Conservation (phyloP, 2,113 vertebrate species). For the Zapus hudsonius region DNA sequence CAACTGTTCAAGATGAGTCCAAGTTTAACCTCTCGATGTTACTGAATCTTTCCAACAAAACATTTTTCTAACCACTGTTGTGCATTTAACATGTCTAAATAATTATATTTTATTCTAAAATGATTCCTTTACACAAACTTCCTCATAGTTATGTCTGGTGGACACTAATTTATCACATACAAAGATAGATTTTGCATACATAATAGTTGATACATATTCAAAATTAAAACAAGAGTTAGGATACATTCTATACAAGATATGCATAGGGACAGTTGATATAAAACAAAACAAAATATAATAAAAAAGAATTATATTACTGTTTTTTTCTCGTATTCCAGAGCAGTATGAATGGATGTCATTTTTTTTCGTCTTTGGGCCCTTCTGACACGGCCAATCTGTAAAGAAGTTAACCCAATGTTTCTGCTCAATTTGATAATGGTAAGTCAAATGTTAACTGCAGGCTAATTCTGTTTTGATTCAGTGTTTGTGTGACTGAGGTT, state of each 20-base stretch:
- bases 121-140: slow-evolving; percentile 19
- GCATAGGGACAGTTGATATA: neutral
- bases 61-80: slow-evolving; percentile 20
- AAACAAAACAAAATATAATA: neutral
- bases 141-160: neutral
- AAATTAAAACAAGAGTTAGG: neutral
- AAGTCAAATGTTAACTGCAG: neutral
- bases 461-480: neutral
- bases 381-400: neutral
- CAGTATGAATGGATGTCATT: neutral
- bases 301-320: neutral
- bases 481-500: neutral
- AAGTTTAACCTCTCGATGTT: slow-evolving; percentile 65
- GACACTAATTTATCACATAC: neutral
- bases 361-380: neutral
- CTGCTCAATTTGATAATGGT: neutral
- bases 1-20: slow-evolving; percentile 60
- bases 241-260: slow-evolving; percentile 8
- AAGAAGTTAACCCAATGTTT: neutral
- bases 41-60: slow-evolving; percentile 59
- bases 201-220: neutral
- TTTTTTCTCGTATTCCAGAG: neutral
- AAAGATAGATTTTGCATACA: neutral
- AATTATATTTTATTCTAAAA: slow-evolving; percentile 31
- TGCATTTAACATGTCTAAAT: slow-evolving; percentile 66